Evolutionary conservation across 1,140 invertebrate species (phyloP).

Genomic region (Temnothorax curvispinosus): DNA sequence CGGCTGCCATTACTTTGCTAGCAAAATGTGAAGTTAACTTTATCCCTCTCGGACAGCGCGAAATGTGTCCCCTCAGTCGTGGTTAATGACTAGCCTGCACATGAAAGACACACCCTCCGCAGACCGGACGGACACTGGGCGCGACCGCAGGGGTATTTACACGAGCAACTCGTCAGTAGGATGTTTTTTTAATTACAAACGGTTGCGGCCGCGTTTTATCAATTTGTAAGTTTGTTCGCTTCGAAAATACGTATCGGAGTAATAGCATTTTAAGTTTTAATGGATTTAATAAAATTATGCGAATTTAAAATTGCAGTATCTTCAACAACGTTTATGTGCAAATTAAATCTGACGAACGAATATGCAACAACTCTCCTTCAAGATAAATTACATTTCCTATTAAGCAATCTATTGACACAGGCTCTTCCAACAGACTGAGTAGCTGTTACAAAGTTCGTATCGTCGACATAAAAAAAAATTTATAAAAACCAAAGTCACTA

Average conservation of each 20-base stretch:
- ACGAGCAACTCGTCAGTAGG: conserved; percentile 1
- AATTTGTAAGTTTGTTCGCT: background rate
- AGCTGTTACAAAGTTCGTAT: background rate
- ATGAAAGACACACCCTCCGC: conserved; percentile 61
- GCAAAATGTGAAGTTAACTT: conserved; percentile 51
- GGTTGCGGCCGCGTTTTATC: background rate
- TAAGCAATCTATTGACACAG: conserved; percentile 14
- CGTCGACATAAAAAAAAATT: background rate
- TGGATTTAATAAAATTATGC: conserved; percentile 7
- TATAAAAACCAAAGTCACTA: background rate
- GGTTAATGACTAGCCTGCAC: conserved; percentile 53
- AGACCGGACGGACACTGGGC: conserved; percentile 39
- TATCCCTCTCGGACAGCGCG: conserved; percentile 28
- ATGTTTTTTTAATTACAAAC: conserved; percentile 48
- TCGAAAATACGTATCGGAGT: conserved; percentile 20
- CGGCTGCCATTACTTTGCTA: conserved; percentile 32
- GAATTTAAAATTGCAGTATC: background rate
- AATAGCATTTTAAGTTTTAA: background rate
- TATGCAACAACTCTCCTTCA: background rate
- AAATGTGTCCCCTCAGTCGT: conserved; percentile 2
- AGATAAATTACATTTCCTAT: conserved; percentile 2
- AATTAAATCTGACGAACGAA: background rate
- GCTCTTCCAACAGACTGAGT: background rate
- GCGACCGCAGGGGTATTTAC: conserved; percentile 53
- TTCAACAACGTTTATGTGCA: background rate